Base-by-base conservation (phyloP, 2,113 vertebrate genomes). In the Brachirus orientalis region DNA sequence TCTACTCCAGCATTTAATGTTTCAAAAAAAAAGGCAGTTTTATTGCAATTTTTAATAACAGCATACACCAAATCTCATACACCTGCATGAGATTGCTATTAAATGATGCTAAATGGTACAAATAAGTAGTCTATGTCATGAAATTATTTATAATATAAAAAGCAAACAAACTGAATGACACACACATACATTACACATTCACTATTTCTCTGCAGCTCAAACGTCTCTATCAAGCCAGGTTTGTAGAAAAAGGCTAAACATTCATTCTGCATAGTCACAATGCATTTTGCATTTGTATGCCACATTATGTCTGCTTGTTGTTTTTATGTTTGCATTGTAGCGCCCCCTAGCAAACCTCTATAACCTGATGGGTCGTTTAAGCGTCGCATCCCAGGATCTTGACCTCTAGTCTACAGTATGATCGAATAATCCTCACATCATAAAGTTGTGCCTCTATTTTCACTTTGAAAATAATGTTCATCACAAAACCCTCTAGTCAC, bases 11-110 rank as follows among this genome's bases (percentile, higher is more conserved):
- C 5, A 59, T 33, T 50, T 68, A 64, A 74, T 55, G 50, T 66
- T 88, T 83, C 7, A 76, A 80, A 80, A 88, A 82, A 88, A 89
- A 89, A 86, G 80, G 84, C 81, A 79, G 75, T 82, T 92, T 92
- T 92, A 91, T 91, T 92, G 90, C 88, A 86, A 65, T 86, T 82
- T 90, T 77, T 84, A 87, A 83, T 79, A 43, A 82, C 38, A 80
- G 65, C 28, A 3, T 43, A 69, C 74, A 46, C 60, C 63, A 72
- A 41, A 64, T 76, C 47, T 69, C 59, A 68, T 61, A 75, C 58
- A 37, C 55, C 59, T 51, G 52, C 60, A 84, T 75, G 54, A 75
- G 6, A 28, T 6, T 28, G 6, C 3, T 28, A 28, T 28, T 28
- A 28, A 3, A 28, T 22, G n/a, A 64, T 28, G 48, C n/a, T 57